Conservation (phyloP, 2,888 invertebrate species). For the Macrophya annulata region DNA sequence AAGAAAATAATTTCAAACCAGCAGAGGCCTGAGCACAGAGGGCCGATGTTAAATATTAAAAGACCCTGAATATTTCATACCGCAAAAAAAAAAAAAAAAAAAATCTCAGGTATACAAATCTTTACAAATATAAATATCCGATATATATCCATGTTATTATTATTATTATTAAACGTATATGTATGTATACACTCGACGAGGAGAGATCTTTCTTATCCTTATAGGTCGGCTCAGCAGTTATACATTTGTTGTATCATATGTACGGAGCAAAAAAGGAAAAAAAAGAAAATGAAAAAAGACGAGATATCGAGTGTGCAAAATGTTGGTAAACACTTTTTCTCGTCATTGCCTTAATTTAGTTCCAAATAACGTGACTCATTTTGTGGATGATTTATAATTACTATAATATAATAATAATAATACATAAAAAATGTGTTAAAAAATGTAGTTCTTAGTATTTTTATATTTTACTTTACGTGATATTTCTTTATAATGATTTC, state of each 20-base stretch:
- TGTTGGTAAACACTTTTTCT: constrained; percentile 52
- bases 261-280: neutral
- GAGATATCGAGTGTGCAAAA: constrained; percentile 58
- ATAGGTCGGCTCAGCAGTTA: neutral
- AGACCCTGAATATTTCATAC: neutral
- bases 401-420: neutral
- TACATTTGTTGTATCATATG: constrained; percentile 37
- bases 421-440: neutral
- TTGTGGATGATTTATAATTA: too few species aligned
- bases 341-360: neutral
- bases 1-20: neutral
- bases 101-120: neutral
- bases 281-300: constrained; percentile 18
- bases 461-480: neutral
- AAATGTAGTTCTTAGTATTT: neutral
- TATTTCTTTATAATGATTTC: neutral
- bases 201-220: constrained; percentile 1
- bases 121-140: constrained; percentile 2
- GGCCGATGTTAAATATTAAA: neutral
- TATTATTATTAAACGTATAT: neutral
- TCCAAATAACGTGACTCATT: neutral
- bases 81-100: neutral
- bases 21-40: neutral
- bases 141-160: neutral
- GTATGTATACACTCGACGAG: neutral